Base-by-base conservation (phyloP, 2,113 vertebrate genomes). In the Siphamia tubifer region DNA sequence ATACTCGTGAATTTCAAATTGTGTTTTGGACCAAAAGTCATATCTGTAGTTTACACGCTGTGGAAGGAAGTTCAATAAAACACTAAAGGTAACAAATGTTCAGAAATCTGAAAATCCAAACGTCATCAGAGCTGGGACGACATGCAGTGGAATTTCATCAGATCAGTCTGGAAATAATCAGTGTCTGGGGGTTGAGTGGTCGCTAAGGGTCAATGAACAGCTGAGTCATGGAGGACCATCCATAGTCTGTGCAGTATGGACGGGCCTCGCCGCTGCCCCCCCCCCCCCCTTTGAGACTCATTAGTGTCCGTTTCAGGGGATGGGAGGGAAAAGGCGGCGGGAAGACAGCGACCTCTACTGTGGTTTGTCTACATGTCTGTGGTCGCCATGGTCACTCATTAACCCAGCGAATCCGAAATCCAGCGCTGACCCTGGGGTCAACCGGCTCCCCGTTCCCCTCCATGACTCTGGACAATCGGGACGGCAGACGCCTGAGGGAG, bases 291-390 rank as follows among this genome's bases (percentile, higher is more conserved):
- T 15, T 8, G 79, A 81, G 79, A 66, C 68, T 85, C 82, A 85
- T 90, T 89, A 89, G 84, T 81, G 73, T 88, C 77, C 57, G 20
- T 89, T 79, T 81, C 74, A 72, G n/a, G n/a, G 79, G 85, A 83
- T 81, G 79, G 69, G 64, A 81, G 76, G 61, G 35, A 70, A 71
- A 67, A 79, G 74, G 60, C 61, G 63, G 74, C 35, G 8, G 34
- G 74, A 84, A 84, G 85, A 87, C 79, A 68, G 75, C 81, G 82
- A 85, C 71, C 84, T 63, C 67, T 63, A 58, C 53, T 55, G 43
- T 84, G 77, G 79, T 90, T 86, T 86, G 78, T 79, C 84, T 89
- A 61, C 54, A 28, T 80, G 63, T 79, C 82, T 82, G 67, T 84
- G 45, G 74, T 67, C 79, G 68, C 11, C 40, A 53, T 62, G 61